phyloP scores from a whole-genome alignment of 2,113 vertebrate species.

The Spheniscus mendiculus region DNA sequence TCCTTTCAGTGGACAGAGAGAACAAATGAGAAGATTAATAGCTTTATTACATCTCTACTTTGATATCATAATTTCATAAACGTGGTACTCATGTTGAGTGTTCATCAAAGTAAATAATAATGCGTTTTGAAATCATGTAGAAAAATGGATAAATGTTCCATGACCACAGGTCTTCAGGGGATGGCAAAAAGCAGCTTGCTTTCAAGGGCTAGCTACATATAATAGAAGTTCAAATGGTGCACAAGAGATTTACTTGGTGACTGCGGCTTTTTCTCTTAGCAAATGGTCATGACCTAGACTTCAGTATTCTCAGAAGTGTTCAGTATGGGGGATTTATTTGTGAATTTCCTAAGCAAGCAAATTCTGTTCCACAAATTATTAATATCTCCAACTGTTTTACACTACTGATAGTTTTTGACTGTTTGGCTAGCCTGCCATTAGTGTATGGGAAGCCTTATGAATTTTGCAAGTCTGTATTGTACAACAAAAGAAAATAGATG shows the following conservation, averaged over 20 bases:
- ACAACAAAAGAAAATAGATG: neutral
- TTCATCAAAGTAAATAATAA: conserved; percentile 57
- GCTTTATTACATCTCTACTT: conserved; percentile 19
- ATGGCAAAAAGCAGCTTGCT: conserved; percentile 40
- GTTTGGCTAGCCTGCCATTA: neutral
- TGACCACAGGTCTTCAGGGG: conserved; percentile 62
- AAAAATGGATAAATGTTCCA: conserved; percentile 64
- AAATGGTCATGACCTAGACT: conserved; percentile 1
- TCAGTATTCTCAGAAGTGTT: neutral
- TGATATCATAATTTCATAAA: conserved; percentile 43
- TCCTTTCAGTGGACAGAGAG: neutral
- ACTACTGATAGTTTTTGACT: neutral
- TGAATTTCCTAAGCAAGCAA: conserved; percentile 3
- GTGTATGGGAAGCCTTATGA: neutral
- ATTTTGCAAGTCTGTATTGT: neutral
- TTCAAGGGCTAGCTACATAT: conserved; percentile 39
- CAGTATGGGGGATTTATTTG: neutral
- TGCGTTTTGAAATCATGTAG: conserved; percentile 45
- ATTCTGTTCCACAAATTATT: neutral
- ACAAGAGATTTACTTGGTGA: conserved; percentile 56
- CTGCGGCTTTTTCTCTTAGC: conserved; percentile 36
- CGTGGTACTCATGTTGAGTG: neutral
- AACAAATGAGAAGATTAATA: conserved; percentile 5
- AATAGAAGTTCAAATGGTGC: conserved; percentile 34
- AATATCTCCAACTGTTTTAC: neutral